phyloP scores from a whole-genome alignment of 1,140 invertebrate genomes.

The Achroia grisella region DNA sequence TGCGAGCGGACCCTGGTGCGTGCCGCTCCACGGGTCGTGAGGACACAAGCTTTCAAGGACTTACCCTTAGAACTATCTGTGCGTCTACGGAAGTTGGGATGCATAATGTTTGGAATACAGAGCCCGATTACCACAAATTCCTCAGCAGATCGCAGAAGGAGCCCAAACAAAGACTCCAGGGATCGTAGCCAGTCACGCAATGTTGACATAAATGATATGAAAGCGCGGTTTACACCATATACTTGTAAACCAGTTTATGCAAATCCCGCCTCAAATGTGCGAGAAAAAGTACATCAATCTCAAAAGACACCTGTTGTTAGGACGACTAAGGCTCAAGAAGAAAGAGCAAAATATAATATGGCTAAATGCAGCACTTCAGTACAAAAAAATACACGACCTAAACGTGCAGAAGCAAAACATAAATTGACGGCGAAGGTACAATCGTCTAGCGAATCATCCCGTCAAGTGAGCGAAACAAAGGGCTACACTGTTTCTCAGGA shows the following conservation, averaged over 20 bases:
- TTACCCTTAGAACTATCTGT: conserved; percentile 39
- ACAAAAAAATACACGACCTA: conserved; percentile 21
- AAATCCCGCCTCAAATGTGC: conserved; percentile 5
- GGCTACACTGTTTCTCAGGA: conserved; percentile 43
- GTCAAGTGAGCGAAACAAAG: conserved; percentile 37
- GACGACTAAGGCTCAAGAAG: conserved; percentile 56
- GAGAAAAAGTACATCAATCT: conserved; percentile 22
- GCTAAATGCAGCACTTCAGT: conserved; percentile 25
- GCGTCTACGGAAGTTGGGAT: conserved; percentile 48
- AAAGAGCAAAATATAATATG: conserved; percentile 52
- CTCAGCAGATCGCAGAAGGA: no score
- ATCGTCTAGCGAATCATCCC: conserved; percentile 52
- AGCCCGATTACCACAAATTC: no score
- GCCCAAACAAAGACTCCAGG: no score
- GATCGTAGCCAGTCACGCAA: no score
- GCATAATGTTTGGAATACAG: conserved; percentile 17
- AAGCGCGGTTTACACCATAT: conserved; percentile 20
- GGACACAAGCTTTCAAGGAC: conserved; percentile 47
- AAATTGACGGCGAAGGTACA: conserved; percentile 29
- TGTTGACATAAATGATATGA: no score
- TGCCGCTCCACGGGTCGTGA: conserved; percentile 36
- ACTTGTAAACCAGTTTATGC: conserved; percentile 28
- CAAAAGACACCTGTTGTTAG: conserved; percentile 43
- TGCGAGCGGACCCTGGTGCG: conserved; percentile 44
- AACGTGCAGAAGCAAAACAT: conserved; percentile 39